Conservation (phyloP, 37 sponge, comb jelly and placozoan species). For the Chondrilla cf. caribensis region DNA sequence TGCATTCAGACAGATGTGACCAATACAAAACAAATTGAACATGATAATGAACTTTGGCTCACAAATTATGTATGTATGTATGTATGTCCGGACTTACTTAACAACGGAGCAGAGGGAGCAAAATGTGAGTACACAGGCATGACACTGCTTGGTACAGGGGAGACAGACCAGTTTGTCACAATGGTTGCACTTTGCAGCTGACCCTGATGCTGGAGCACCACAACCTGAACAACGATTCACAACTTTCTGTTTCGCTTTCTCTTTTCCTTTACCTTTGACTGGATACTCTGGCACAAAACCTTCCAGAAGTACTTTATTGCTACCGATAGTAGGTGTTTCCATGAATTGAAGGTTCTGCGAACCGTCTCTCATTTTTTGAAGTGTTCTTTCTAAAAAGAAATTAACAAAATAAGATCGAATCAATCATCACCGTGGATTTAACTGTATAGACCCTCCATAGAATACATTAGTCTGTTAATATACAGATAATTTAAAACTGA, state of each 20-base stretch:
- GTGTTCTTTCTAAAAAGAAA: neutral
- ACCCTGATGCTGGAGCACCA: neutral
- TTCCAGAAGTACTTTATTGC: no score
- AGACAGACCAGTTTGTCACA: conserved; percentile 31
- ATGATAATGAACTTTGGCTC: no score
- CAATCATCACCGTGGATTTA: no score
- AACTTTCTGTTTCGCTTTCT: neutral
- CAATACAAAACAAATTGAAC: no score
- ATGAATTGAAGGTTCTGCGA: neutral
- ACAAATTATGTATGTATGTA: no score
- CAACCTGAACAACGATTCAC: neutral
- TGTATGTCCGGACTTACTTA: conserved; percentile 1
- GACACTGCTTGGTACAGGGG: conserved; percentile 1
- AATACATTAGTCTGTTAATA: no score
- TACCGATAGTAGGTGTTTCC: neutral
- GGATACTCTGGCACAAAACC: neutral
- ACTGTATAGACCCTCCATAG: no score
- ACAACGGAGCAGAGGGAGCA: neutral
- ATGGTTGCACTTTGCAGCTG: conserved; percentile 21
- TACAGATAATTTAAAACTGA: no score
- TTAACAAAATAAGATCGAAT: no score
- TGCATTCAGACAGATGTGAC: no score
- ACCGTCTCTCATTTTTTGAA: neutral
- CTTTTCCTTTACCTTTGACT: neutral
- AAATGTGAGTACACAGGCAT: neutral